Conservation (phyloP, 1,140 invertebrate species). For the Apis cerana region DNA sequence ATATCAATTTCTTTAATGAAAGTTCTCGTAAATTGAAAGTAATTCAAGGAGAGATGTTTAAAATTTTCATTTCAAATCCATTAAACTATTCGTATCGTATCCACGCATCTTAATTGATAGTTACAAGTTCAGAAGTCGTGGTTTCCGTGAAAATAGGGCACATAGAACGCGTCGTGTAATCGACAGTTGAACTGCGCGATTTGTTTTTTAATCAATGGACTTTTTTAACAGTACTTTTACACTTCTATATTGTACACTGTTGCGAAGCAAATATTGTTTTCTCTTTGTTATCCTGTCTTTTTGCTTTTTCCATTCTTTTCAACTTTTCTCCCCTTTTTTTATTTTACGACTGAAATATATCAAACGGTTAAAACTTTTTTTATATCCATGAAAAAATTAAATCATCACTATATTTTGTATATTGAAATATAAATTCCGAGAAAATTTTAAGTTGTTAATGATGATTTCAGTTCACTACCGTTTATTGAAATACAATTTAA, state of each 20-base stretch:
- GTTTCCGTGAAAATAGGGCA: not conserved
- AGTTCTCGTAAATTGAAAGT: not conserved
- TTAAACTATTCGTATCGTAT: not conserved
- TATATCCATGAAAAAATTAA: not conserved
- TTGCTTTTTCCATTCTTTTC: not conserved
- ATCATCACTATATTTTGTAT: not conserved
- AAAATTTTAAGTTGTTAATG: too few relatives aligned
- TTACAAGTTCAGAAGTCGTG: not conserved
- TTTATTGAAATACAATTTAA: too few relatives aligned
- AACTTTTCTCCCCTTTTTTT: not conserved
- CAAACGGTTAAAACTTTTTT: not conserved
- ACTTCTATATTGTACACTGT: not conserved
- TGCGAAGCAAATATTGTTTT: not conserved
- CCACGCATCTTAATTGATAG: not conserved
- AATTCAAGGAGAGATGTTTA: not conserved
- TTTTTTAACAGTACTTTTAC: not conserved
- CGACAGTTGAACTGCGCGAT: not conserved
- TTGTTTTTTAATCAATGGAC: not conserved
- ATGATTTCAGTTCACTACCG: too few relatives aligned
- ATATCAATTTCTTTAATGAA: not conserved
- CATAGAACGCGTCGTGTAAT: not conserved
- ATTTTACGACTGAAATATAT: not conserved
- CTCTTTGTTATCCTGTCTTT: not conserved
- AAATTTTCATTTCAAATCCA: not conserved
- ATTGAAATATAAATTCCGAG: too few relatives aligned